phyloP scores from a whole-genome alignment of 2,113 vertebrate genomes.

The Ramphastos sulfuratus region DNA sequence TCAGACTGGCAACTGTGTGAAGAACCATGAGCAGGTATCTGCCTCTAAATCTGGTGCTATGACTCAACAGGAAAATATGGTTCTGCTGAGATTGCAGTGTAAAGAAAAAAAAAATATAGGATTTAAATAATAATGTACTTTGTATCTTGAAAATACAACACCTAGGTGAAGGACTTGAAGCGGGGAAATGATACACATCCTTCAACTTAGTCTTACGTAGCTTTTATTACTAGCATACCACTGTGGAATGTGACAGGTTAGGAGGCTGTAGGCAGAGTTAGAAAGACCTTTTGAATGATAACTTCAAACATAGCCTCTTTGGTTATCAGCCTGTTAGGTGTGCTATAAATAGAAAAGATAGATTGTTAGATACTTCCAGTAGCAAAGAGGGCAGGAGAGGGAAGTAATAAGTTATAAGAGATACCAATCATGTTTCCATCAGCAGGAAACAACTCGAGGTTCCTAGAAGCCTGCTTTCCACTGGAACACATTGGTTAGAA shows the following conservation, averaged over 20 bases:
- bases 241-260: background rate
- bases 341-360: slow-evolving; percentile 51
- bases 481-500: slow-evolving; percentile 8
- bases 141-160: background rate
- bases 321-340: background rate
- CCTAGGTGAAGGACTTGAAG: background rate
- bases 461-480: slow-evolving; percentile 37
- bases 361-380: slow-evolving; percentile 26
- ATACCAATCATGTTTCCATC: slow-evolving; percentile 46
- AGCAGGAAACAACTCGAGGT: slow-evolving; percentile 45
- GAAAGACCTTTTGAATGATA: background rate
- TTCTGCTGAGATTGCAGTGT: background rate
- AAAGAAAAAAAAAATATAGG: no score
- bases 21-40: background rate
- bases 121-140: background rate
- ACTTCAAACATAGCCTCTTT: background rate
- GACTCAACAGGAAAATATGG: background rate
- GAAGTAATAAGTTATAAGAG: slow-evolving; percentile 61
- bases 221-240: background rate
- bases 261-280: background rate
- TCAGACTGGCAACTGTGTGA: background rate
- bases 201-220: background rate
- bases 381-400: slow-evolving; percentile 18
- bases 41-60: background rate
- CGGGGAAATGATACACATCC: background rate